phyloP scores from a whole-genome alignment of 2,113 vertebrate genomes.

The Callocephalon fimbriatum region DNA sequence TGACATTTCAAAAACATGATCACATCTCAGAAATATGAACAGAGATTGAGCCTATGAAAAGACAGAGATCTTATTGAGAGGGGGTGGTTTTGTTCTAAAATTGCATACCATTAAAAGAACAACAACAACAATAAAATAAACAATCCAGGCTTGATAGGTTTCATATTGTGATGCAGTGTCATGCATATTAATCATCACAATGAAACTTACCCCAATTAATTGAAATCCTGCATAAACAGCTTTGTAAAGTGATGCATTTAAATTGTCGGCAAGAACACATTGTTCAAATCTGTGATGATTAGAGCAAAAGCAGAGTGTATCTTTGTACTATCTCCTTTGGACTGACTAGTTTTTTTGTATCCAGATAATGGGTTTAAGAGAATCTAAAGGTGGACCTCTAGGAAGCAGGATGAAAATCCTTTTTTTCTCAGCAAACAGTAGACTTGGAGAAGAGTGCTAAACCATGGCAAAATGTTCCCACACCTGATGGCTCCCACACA shows the following conservation, averaged over 20 bases:
- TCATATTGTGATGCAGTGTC: constrained; percentile 2
- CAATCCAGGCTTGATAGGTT: constrained; percentile 31
- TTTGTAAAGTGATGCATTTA: constrained; percentile 31
- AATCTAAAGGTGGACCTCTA: not conserved
- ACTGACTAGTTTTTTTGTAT: not conserved
- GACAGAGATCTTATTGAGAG: not conserved
- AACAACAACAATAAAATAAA: constrained; percentile 31
- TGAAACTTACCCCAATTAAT: constrained; percentile 58
- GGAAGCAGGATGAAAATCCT: not conserved
- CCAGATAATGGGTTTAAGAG: not conserved
- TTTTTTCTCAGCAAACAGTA: not conserved
- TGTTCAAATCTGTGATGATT: constrained; percentile 8
- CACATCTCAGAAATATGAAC: not conserved
- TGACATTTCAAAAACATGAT: not conserved
- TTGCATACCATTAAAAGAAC: not conserved
- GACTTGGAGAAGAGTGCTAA: not conserved
- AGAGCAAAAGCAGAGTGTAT: not conserved
- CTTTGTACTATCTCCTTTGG: not conserved
- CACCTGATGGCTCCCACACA: not conserved
- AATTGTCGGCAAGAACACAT: constrained; percentile 2
- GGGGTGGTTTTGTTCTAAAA: not conserved
- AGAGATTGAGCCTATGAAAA: not conserved
- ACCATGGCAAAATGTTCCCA: not conserved
- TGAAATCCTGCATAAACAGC: constrained; percentile 45
- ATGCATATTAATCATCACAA: constrained; percentile 61